Evolutionary conservation across 2,888 invertebrate genomes (phyloP).

Genomic region (Pristionchus mayeri): DNA sequence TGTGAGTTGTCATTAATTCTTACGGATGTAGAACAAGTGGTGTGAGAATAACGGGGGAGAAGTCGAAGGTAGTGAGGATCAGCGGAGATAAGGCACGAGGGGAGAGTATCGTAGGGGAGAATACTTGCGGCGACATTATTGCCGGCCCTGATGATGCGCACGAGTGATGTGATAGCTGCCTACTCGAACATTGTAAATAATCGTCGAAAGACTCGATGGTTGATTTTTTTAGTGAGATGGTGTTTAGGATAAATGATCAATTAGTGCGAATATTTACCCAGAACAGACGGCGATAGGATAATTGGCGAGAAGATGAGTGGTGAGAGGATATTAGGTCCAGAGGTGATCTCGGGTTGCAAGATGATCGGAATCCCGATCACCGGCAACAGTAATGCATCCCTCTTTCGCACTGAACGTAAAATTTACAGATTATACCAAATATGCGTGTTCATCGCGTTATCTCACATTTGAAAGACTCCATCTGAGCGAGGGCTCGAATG

Average conservation of each 20-base stretch:
- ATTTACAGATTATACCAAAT: too few relatives aligned
- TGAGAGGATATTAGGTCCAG: neutral
- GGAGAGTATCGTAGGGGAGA: neutral
- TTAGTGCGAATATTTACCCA: too few relatives aligned
- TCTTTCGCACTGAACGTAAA: too few relatives aligned
- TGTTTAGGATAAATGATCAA: too few relatives aligned
- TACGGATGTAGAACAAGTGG: neutral
- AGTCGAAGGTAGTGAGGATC: too few relatives aligned
- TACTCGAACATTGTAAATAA: slow-evolving; percentile 36
- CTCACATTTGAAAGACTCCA: too few relatives aligned
- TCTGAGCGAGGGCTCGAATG: too few relatives aligned
- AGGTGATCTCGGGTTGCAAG: neutral
- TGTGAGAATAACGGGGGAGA: neutral
- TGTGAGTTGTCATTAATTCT: too few relatives aligned
- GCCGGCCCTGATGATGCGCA: too few relatives aligned
- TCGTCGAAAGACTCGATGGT: slow-evolving; percentile 54
- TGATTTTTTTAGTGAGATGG: too few relatives aligned
- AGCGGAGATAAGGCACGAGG: neutral
- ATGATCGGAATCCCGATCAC: slow-evolving; percentile 53
- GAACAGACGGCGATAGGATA: slow-evolving; percentile 53
- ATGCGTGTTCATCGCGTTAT: too few relatives aligned
- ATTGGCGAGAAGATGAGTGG: neutral
- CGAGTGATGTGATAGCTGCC: too few relatives aligned
- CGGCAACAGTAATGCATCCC: neutral
- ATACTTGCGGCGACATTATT: neutral